Conservation (phyloP, 1,140 invertebrate species). For the Cydia fagiglandana region DNA sequence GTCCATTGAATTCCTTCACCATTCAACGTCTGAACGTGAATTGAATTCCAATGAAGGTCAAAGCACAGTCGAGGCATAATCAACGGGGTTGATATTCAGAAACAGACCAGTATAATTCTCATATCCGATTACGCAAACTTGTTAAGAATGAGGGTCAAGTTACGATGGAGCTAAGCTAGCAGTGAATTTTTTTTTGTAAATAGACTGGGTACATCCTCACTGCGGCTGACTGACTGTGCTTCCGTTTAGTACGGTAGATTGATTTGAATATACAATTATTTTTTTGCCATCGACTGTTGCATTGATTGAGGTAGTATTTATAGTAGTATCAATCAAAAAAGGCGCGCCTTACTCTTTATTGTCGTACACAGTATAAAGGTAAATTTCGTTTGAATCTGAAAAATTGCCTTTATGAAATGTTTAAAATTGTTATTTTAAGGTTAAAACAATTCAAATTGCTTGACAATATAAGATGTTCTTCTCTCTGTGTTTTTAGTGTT, state of each 20-base stretch:
- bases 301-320: slow-evolving; percentile 5
- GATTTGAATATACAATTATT: slow-evolving; percentile 8
- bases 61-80: slow-evolving; percentile 27
- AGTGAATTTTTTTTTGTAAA: background rate
- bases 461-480: no score
- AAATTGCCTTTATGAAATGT: no score
- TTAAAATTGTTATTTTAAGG: no score
- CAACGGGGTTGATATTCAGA: background rate
- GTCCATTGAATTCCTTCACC: slow-evolving; percentile 24
- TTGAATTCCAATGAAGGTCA: slow-evolving; percentile 32
- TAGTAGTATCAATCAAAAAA: background rate
- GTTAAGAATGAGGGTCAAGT: background rate
- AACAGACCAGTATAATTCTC: background rate
- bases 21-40: slow-evolving; percentile 26
- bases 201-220: slow-evolving; percentile 9
- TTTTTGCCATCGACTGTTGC: background rate
- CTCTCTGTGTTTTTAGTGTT: no score
- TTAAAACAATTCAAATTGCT: no score
- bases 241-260: slow-evolving; percentile 19
- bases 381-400: background rate
- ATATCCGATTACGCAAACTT: background rate
- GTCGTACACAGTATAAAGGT: background rate
- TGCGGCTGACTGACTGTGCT: slow-evolving; percentile 4
- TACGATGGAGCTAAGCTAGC: background rate
- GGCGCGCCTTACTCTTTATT: background rate